Percentiles rank a stretch among this genome's conserved stretches.
Evolutionary conservation across 1,140 invertebrate genomes (phyloP).

Genomic region (Lasioglossum albipes): DNA sequence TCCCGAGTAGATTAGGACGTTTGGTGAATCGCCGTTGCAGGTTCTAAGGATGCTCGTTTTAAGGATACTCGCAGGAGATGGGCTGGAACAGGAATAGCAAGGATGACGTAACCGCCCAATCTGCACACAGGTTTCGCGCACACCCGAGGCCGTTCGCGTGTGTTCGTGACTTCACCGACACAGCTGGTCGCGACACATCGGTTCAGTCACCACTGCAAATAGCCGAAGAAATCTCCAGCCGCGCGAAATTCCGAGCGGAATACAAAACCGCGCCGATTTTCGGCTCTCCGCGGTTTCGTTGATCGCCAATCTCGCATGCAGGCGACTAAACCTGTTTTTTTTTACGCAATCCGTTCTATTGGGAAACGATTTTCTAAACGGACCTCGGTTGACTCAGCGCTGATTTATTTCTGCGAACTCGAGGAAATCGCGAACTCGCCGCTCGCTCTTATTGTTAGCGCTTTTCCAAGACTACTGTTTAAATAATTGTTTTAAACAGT

Average conservation of each 20-base stretch:
- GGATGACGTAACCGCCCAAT: constrained; percentile 68
- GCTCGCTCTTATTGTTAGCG: too few species aligned
- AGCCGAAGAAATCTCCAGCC: constrained; percentile 43
- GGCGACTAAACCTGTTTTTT: not conserved
- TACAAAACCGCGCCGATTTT: constrained; percentile 12
- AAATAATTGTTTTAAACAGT: not conserved
- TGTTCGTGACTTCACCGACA: constrained; percentile 10
- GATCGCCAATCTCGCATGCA: constrained; percentile 1
- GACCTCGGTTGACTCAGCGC: not conserved
- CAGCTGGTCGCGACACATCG: constrained; percentile 33
- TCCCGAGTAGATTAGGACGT: constrained; percentile 36
- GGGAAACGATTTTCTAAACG: constrained; percentile 8
- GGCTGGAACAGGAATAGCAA: constrained; percentile 67
- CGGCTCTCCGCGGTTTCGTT: not conserved
- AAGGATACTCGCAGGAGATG: constrained; percentile 53
- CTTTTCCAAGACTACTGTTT: constrained; percentile 10
- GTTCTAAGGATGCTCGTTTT: constrained; percentile 42
- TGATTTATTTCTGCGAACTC: constrained; percentile 8
- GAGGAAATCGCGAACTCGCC: not conserved
- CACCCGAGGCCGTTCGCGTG: not conserved
- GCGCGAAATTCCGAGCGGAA: not conserved
- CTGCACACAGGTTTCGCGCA: constrained; percentile 16
- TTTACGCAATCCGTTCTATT: not conserved
- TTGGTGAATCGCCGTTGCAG: constrained; percentile 11
- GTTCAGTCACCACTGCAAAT: constrained; percentile 64